Conservation (phyloP, 2,113 vertebrate species). For the Proterorhinus semilunaris region DNA sequence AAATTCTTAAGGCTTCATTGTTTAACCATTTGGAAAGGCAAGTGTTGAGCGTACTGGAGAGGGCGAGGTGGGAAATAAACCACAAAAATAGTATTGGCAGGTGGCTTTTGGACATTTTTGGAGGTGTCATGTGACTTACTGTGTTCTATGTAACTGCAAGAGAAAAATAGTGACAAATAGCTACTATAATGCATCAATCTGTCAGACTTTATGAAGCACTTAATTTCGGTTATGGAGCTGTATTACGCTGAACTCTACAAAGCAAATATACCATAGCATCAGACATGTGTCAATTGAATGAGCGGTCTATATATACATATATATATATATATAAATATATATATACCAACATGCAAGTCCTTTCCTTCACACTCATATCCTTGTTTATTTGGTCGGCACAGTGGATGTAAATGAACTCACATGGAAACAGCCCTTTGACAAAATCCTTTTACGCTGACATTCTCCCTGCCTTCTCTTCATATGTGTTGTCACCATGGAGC, state of each 20-base stretch:
- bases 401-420: no score
- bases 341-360: neutral
- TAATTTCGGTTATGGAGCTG: neutral
- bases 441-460: neutral
- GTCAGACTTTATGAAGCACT: neutral
- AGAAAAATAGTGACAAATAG: neutral
- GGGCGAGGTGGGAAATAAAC: neutral
- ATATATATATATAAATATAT: no score
- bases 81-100: neutral
- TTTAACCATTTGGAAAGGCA: neutral
- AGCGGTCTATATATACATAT: no score
- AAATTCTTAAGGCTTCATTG: neutral
- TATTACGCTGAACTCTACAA: neutral
- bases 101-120: neutral
- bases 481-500: constrained; percentile 31
- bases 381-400: no score
- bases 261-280: neutral
- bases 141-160: neutral
- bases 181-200: neutral
- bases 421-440: no score
- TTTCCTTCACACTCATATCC: neutral
- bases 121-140: neutral
- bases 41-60: neutral
- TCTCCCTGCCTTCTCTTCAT: neutral
- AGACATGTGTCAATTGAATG: neutral